Evolutionary conservation across 53 echinoderm and acorn worm species (phyloP), one percentile per base, ranked within the genome.

Genomic region (Paracentrotus lividus): DNA sequence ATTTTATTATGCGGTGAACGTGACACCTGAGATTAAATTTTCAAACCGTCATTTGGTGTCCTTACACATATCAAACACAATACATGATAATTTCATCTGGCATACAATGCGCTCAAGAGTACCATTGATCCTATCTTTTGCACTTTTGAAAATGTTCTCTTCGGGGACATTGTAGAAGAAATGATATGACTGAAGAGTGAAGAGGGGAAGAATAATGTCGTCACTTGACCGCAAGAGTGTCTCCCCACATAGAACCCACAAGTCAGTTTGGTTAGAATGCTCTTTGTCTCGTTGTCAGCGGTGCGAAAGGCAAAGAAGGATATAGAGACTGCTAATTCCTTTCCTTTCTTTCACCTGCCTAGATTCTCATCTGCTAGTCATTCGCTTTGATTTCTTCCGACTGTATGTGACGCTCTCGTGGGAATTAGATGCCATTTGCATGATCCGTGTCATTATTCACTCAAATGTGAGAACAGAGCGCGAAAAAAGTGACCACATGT

Each of bases 201-300:
- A 18, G 21, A 81, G 18, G 49, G 33, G n/a, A 43, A 45, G n/a
- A n/a, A 81, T 47, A 2, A 47, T 81, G 81, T n/a, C 8, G 81
- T 81, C 49, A 81, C 32, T 45, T n/a, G 10, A 81, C 18, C 47
- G 3, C 10, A 12, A 14, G 47, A 47, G 12, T 81, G 27, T 47
- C 47, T 81, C n/a, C 8, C 2, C 27, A 47, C 47, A 6, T n/a
- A 24, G 13, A n/a, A 45, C 47, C 10, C 47, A 47, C 47, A 27
- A 8, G 81, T 81, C 81, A 81, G 45, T 43, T 18, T 27, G 81
- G 47, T 81, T 27, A 26, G n/a, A 47, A 27, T 81, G n/a, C 81
- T 81, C 72, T 49, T 81, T 81, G 81, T 81, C 44, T 81, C 81
- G 47, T n/a, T 47, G 26, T 47, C 81, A 81, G 26, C 47, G 44